These are phyloP conservation scores for Drosophila peninsularis DNA, from an alignment of 2,888 invertebrate genomes.

Conservation along the genomic window DNA sequence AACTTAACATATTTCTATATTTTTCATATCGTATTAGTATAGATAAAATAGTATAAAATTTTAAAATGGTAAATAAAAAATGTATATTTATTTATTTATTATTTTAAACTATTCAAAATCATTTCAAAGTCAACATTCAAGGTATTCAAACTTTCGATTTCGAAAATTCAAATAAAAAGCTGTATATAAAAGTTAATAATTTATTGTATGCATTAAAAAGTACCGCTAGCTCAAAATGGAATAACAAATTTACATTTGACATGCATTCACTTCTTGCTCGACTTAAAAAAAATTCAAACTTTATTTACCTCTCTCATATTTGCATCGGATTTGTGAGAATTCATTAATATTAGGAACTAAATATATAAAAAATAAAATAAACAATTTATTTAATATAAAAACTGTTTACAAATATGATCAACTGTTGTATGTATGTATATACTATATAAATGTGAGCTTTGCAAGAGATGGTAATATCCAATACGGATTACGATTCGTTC, in stretches of 20 bases:
- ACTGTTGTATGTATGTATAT: conserved; percentile 6
- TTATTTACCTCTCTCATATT: conserved; percentile 38
- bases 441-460: conserved; percentile 13
- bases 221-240: background rate
- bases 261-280: background rate
- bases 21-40: no score
- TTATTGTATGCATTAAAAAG: conserved; percentile 6
- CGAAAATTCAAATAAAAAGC: background rate
- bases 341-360: conserved; percentile 40
- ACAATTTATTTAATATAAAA: conserved; percentile 10
- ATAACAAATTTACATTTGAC: background rate
- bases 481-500: conserved; percentile 22
- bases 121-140: no score
- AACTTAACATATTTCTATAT: no score
- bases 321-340: conserved; percentile 32
- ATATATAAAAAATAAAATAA: conserved; percentile 4
- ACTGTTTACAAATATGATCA: conserved; percentile 17
- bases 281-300: background rate
- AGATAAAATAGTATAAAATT: background rate
- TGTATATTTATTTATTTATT: background rate
- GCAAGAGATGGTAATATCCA: conserved; percentile 36
- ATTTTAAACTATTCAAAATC: background rate
- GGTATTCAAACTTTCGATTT: background rate
- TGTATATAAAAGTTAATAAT: background rate
- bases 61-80: background rate